A percentile compares a stretch with the other conserved stretches of the same genome.
phyloP scores from a whole-genome alignment of 1,140 invertebrate species.

The Ceratosolen fusciceps region DNA sequence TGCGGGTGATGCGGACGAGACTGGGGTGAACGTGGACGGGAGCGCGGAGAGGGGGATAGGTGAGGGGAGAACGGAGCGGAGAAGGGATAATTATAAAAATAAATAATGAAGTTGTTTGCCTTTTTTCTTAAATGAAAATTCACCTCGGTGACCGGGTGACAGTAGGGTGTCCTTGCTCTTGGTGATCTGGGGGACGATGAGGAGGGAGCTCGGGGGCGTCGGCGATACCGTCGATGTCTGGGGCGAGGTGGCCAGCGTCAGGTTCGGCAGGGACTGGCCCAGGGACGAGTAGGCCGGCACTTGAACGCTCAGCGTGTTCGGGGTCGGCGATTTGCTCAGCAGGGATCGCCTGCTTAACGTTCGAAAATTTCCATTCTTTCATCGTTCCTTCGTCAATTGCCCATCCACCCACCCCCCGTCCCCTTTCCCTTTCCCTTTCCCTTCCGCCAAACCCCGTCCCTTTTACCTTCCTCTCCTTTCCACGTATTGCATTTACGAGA shows the following conservation, averaged over 20 bases:
- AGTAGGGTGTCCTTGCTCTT: constrained; percentile 70
- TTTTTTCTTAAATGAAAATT: constrained; percentile 54
- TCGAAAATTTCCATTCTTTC: constrained; percentile 11
- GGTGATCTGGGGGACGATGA: constrained; percentile 70
- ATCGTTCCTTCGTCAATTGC: background rate
- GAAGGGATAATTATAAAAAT: background rate
- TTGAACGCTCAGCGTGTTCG: constrained; percentile 83
- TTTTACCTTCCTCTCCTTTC: no score
- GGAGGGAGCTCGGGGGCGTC: constrained; percentile 68
- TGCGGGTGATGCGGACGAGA: background rate
- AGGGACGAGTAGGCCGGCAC: constrained; percentile 76
- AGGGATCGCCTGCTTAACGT: constrained; percentile 60
- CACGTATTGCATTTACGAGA: no score
- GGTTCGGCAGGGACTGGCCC: constrained; percentile 82
- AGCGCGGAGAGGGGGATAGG: background rate
- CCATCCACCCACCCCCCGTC: no score
- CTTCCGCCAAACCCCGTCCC: no score
- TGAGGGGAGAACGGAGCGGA: background rate
- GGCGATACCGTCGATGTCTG: constrained; percentile 69
- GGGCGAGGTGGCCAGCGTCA: constrained; percentile 74
- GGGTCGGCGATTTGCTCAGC: constrained; percentile 72
- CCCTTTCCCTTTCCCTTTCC: background rate
- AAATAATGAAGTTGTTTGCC: constrained; percentile 36
- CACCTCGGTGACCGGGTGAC: constrained; percentile 71
- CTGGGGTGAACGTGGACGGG: background rate